These are phyloP conservation scores for Trachops cirrhosus DNA, from an alignment of 2,797 vertebrate species.

Conservation along the genomic window DNA sequence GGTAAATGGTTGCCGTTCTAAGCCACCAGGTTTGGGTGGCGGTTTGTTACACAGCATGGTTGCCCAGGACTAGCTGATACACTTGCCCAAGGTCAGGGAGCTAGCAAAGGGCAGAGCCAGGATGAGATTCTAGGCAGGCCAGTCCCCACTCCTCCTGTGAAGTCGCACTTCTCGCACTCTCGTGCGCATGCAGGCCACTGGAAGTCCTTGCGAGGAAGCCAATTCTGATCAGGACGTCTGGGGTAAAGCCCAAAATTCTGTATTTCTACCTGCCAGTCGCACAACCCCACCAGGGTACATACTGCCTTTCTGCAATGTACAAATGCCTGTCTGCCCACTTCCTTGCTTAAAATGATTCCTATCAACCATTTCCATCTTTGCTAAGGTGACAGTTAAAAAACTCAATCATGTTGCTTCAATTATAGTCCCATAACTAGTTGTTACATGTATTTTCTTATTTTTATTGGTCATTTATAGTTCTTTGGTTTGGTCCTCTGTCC, in stretches of 20 bases:
- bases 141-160: not conserved
- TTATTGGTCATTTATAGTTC: not conserved
- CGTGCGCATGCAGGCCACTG: not conserved
- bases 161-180: not conserved
- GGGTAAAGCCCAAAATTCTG: not conserved
- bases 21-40: not conserved
- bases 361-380: not conserved
- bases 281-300: not conserved
- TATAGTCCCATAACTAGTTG: not conserved
- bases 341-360: not conserved
- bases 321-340: not conserved
- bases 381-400: not conserved
- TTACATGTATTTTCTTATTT: not conserved
- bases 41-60: not conserved
- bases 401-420: not conserved
- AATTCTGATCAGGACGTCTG: not conserved
- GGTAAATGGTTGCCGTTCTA: accelerated
- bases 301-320: not conserved
- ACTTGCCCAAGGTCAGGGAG: not conserved
- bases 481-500: not conserved
- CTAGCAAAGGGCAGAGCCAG: too few relatives aligned
- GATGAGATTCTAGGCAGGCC: not conserved
- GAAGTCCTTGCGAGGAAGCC: not conserved
- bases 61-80: not conserved
- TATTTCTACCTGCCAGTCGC: not conserved